These are phyloP conservation scores for Brachycybe producta DNA, from an alignment of 2,888 invertebrate species.

Conservation along the genomic window DNA sequence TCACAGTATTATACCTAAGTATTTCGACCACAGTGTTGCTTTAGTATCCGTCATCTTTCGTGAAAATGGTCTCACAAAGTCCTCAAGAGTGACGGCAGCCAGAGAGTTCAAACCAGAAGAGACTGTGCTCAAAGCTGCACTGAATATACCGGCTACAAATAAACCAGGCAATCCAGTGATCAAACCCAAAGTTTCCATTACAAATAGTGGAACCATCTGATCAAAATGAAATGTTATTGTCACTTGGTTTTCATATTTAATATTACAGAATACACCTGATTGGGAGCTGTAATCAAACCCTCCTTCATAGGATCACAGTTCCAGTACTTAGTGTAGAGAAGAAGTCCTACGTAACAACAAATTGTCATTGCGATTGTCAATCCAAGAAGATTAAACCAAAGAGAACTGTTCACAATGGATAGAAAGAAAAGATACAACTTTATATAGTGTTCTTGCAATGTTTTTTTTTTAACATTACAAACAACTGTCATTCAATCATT, in stretches of 20 bases:
- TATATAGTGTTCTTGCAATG: too few relatives aligned
- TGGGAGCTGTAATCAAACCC: slow-evolving; percentile 40
- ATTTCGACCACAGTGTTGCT: slow-evolving; percentile 60
- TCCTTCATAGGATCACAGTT: slow-evolving; percentile 28
- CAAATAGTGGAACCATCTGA: slow-evolving; percentile 76
- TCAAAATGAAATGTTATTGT: too few relatives aligned
- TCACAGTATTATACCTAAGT: slow-evolving; percentile 46
- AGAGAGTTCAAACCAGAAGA: slow-evolving; percentile 86
- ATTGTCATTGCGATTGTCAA: slow-evolving; percentile 14
- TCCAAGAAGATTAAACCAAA: slow-evolving; percentile 24
- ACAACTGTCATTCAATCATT: too few relatives aligned
- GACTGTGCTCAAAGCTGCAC: slow-evolving; percentile 88
- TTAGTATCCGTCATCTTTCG: slow-evolving; percentile 56
- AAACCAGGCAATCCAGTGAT: slow-evolving; percentile 72
- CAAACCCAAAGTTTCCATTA: slow-evolving; percentile 65
- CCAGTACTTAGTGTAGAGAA: slow-evolving; percentile 31
- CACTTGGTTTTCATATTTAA: background rate
- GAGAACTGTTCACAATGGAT: slow-evolving; percentile 25
- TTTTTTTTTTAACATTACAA: too few relatives aligned
- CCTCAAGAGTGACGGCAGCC: slow-evolving; percentile 79
- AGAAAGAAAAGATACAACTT: background rate
- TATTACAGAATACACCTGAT: slow-evolving; percentile 42
- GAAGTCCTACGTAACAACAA: slow-evolving; percentile 28
- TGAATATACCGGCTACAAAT: slow-evolving; percentile 90
- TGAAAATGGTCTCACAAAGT: slow-evolving; percentile 60